These are phyloP conservation scores for Misgurnus mizolepis DNA, from an alignment of 2,113 vertebrate genomes.

Conservation along the genomic window DNA sequence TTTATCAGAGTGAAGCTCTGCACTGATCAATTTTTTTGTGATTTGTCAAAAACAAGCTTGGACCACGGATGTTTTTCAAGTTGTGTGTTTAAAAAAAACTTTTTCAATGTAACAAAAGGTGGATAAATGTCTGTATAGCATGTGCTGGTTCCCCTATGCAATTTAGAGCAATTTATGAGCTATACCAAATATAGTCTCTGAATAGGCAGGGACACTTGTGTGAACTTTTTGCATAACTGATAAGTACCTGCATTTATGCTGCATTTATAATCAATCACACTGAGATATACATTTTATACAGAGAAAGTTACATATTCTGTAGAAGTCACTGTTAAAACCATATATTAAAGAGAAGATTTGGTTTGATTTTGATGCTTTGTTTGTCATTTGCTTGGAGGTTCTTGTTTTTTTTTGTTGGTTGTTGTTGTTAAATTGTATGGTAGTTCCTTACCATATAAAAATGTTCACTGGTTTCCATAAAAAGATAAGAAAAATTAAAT, in stretches of 20 bases:
- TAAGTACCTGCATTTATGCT: not conserved
- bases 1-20: not conserved
- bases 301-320: not conserved
- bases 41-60: not conserved
- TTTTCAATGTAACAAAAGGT: not conserved
- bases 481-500: not conserved
- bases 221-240: not conserved
- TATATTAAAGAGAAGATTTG: not conserved
- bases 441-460: not conserved
- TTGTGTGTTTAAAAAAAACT: too few species aligned
- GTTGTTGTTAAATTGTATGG: not conserved
- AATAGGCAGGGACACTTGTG: not conserved
- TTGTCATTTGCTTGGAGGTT: slow-evolving; percentile 1
- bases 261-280: not conserved
- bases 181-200: slow-evolving; percentile 34
- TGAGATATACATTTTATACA: not conserved
- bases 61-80: too few species aligned
- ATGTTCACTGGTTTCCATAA: too few species aligned
- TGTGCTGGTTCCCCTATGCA: slow-evolving; percentile 16
- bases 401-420: not conserved
- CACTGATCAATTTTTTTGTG: not conserved
- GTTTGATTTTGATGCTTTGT: slow-evolving; percentile 19
- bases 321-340: not conserved
- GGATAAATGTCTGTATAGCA: not conserved
- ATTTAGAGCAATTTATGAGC: not conserved